Base-by-base conservation (phyloP, 1,140 invertebrate species). In the Pectinophora gossypiella region DNA sequence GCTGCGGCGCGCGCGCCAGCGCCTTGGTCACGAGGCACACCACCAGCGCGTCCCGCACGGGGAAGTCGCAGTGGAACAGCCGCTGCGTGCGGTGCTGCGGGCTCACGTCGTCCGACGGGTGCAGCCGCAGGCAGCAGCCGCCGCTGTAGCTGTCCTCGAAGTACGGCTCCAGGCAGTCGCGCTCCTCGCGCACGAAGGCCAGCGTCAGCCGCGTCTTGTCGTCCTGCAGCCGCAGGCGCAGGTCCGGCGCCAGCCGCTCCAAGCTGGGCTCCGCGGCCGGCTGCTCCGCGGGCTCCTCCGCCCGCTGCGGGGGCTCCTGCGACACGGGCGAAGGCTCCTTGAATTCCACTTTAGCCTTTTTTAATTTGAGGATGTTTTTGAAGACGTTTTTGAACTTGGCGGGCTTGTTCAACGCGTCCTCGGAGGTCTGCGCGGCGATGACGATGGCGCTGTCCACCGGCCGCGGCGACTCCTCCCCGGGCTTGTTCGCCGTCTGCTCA, bases 51-150 rank as follows among this genome's bases (percentile, higher is more conserved):
- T 68, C 56, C 0, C 56, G 16, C n/a, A 65, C 54, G 3, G 13
- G 4, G 44, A 85, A 87, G 47, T 85, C 80, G 54, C 79, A 76
- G 35, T 77, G 68, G 19, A 84, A 74, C 6, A 87, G 38, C n/a
- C 78, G 57, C 0, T 61, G 48, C 0, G 57, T 12, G 6, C 82
- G 59, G 40, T 74, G 74, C 20, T 63, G 64, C 0, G 48, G 19
- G n/a, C 48, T 54, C 5, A 69, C 35, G 15, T 61, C 35, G 43
- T 79, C 72, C 1, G 65, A 69, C 1, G 79, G 74, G 46, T 76
- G 68, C 1, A 85, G 48, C 32, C 63, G 66, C 2, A 86, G 61
- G 32, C 83, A 84, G 0, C 68, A 66, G n/a, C 83, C 83, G 4
- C 83, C 83, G 0, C 57, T 61, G 54, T 80, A 86, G 44, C 74